Conservation (phyloP, 2,888 invertebrate genomes). For the Drosophila mercatorum region DNA sequence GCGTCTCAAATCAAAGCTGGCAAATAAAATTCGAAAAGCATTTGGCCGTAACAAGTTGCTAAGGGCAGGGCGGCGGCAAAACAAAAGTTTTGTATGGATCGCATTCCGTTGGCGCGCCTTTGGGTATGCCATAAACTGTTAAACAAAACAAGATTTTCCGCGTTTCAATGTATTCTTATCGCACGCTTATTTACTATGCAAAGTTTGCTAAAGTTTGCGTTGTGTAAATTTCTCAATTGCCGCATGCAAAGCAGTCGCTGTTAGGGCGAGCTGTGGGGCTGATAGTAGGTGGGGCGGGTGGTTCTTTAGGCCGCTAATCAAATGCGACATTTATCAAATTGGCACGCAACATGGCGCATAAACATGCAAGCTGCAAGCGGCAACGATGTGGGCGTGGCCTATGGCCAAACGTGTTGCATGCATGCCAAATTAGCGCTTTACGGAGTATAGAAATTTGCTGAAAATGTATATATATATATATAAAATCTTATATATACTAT, state of each 20-base stretch:
- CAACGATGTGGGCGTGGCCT: conserved; percentile 27
- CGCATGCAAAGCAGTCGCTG: conserved; percentile 39
- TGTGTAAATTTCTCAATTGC: conserved; percentile 63
- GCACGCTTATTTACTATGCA: conserved; percentile 67
- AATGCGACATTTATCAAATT: conserved; percentile 76
- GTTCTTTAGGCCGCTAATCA: conserved; percentile 53
- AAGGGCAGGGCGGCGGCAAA: conserved; percentile 14
- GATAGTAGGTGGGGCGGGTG: neutral
- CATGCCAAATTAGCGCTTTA: conserved; percentile 47
- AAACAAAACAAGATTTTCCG: conserved; percentile 53
- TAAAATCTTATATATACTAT: neutral
- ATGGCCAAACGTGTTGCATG: conserved; percentile 45
- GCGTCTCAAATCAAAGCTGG: conserved; percentile 50
- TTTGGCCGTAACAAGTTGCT: conserved; percentile 45
- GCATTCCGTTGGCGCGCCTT: conserved; percentile 53
- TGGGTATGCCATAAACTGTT: conserved; percentile 52
- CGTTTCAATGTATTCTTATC: conserved; percentile 59
- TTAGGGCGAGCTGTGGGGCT: neutral
- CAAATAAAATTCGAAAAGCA: conserved; percentile 49
- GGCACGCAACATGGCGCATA: conserved; percentile 67
- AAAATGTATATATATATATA: conserved; percentile 14
- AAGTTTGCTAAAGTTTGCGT: conserved; percentile 53
- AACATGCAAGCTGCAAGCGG: conserved; percentile 50
- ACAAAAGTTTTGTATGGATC: conserved; percentile 52
- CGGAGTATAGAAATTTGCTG: conserved; percentile 16